Base-by-base conservation (phyloP, 1,140 invertebrate species). In the Aphelenchoides fujianensis region DNA sequence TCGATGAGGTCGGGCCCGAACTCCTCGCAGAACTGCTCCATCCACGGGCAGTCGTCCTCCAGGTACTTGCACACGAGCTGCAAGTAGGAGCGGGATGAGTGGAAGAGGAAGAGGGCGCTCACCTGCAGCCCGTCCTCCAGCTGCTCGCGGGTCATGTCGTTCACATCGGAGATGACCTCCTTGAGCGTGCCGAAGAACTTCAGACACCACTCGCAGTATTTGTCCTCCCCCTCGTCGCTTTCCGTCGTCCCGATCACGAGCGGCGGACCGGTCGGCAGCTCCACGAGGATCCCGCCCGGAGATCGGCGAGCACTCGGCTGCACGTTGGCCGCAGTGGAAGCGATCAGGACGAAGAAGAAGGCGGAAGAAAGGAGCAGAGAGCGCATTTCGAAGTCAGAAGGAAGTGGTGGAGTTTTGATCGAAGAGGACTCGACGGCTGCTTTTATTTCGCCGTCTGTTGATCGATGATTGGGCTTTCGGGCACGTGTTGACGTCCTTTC, bases 161-260 rank as follows among this genome's bases (percentile, higher is more conserved):
- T 19, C 5, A 59, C 55, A 59, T 59, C 55, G 19, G 27, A 27
- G 19, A 59, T 59, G 5, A 59, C 5, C 12, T 23, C 23, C 34
- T 59, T 59, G 19, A 59, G 55, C 5, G 19, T 19, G 5, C 27
- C 7, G 55, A 59, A 59, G 55, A 59, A 59, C 34, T 59, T 48
- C 41, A 48, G 23, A 48, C 41, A 48, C 41, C 41, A 48, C 12
- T 48, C 41, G 23, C 41, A 48, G 41, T 48, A 48, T 16, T 16
- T 23, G 23, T 48, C 41, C 12, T 48, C 41, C 12, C n/a, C 41
- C 41, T 12, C 12, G 41, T 12, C 41, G n/a, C n/a, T n/a, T n/a
- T n/a, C 23, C 23, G 23, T 48, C 12, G 41, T 48, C 12, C 41
- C 23, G 12, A 48, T 23, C 23, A 23, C 12, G 23, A 48, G 23